Evolutionary conservation across 2,797 vertebrate genomes (phyloP).

Genomic region (Acestrorhynchus altus): DNA sequence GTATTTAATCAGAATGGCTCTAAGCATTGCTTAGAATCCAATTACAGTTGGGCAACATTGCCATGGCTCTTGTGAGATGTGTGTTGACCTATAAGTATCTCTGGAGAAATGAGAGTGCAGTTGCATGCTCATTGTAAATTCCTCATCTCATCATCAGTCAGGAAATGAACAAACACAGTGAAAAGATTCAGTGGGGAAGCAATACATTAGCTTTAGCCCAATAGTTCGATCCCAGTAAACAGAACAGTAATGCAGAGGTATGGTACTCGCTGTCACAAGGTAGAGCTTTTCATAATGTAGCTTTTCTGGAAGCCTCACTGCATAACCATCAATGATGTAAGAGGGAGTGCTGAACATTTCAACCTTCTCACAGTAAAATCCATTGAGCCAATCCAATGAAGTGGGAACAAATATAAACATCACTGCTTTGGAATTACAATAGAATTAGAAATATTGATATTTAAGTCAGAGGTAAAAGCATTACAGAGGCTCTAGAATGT

Average conservation of each 20-base stretch:
- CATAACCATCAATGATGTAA: not conserved
- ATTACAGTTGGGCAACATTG: constrained; percentile 49
- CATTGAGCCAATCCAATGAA: not conserved
- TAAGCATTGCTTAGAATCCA: constrained; percentile 51
- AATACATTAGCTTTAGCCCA: not conserved
- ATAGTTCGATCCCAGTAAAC: not conserved
- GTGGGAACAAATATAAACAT: not conserved
- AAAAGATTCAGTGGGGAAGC: constrained; percentile 1
- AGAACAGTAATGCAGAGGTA: not conserved
- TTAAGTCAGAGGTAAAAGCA: no score
- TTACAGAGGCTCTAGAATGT: no score
- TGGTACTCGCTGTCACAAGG: not conserved
- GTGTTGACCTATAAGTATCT: constrained; percentile 41
- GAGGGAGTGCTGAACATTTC: not conserved
- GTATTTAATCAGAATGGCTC: constrained; percentile 28
- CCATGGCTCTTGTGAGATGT: constrained; percentile 42
- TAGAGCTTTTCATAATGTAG: not conserved
- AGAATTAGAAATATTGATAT: not conserved
- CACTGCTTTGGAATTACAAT: not conserved
- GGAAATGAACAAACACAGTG: constrained; percentile 31
- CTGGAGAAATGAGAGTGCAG: constrained; percentile 31
- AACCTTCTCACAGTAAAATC: not conserved
- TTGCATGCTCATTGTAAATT: constrained; percentile 9
- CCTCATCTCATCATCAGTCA: constrained; percentile 33
- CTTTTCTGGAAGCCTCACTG: not conserved